Conservation (phyloP, 2,113 vertebrate species). For the Trachemys scripta region DNA sequence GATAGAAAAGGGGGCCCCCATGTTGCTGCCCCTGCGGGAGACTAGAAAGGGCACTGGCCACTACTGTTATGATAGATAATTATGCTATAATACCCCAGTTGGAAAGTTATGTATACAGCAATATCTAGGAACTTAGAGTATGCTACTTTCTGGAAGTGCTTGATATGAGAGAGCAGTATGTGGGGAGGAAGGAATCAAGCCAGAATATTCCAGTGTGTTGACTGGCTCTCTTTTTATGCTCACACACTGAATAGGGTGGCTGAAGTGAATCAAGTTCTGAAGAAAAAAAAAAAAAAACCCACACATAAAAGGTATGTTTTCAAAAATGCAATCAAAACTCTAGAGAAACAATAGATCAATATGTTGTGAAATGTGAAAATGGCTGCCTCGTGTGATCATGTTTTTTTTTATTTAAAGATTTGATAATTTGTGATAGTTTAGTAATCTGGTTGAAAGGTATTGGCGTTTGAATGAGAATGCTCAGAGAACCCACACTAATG, state of each 20-base stretch:
- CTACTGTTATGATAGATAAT: no score
- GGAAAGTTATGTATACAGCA: no score
- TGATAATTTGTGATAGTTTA: background rate
- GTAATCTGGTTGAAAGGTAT: background rate
- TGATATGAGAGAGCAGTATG: rapidly evolving
- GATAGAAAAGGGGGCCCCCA: no score
- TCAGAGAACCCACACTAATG: background rate
- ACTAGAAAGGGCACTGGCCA: no score
- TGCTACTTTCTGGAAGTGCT: background rate
- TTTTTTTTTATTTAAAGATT: no score
- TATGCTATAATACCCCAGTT: no score
- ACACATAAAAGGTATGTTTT: background rate
- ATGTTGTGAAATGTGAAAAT: background rate
- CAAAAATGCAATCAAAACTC: background rate
- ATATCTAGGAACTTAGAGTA: background rate
- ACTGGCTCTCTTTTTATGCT: background rate
- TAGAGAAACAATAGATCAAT: background rate
- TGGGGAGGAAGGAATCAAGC: background rate
- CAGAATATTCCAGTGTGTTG: background rate
- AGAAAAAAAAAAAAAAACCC: background rate
- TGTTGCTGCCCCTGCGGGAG: no score
- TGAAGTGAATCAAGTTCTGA: background rate
- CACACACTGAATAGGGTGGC: background rate
- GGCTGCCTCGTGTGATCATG: background rate
- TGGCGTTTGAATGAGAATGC: background rate